Base-by-base conservation (phyloP, 2,797 vertebrate genomes). In the Amphiprion clarkii region DNA sequence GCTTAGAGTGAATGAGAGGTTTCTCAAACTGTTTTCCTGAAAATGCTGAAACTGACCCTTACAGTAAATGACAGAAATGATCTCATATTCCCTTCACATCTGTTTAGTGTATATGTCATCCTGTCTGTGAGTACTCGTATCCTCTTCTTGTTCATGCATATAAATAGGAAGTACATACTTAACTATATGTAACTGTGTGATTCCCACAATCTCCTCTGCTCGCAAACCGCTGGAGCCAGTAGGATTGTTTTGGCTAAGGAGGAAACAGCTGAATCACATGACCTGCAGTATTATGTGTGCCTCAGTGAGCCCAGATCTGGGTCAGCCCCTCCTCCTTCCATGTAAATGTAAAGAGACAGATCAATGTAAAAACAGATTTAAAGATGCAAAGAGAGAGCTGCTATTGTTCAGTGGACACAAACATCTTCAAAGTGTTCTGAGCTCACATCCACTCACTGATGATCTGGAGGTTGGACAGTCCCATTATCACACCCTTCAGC, bases 181-280 rank as follows among this genome's bases (percentile, higher is more conserved):
- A 16, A 4, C 13, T 0, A 19, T 46, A 14, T 46, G 44, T 17
- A 46, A 46, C 16, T 16, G 6, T 14, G 12, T 31, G 6, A 2
- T 61, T 84, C 72, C 53, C 66, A 59, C 46, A 74, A 74, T 71
- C 65, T 76, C 23, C 29, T 66, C 65, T 59, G 14, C 63, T 64
- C 55, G 51, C 49, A 71, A 71, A 76, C 67, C 55, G 59, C 62
- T 73, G 53, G 39, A 76, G 75, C 72, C 11, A 1, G 61, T 76
- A 71, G 71, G 87, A 79, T 80, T 88, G 88, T 90, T 91, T 78
- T 89, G 85, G 86, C 82, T 49, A 55, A 52, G 79, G 67, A 84
- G 31, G 13, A 44, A 42, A 46, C 12, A 25, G 65, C 33, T 2
- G 2, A 42, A 56, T 90, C 85, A 90, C 75, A 57, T 89, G 85